Evolutionary conservation across 1,140 invertebrate genomes (phyloP).

Genomic region (Pseudomyrmex flavicornis): DNA sequence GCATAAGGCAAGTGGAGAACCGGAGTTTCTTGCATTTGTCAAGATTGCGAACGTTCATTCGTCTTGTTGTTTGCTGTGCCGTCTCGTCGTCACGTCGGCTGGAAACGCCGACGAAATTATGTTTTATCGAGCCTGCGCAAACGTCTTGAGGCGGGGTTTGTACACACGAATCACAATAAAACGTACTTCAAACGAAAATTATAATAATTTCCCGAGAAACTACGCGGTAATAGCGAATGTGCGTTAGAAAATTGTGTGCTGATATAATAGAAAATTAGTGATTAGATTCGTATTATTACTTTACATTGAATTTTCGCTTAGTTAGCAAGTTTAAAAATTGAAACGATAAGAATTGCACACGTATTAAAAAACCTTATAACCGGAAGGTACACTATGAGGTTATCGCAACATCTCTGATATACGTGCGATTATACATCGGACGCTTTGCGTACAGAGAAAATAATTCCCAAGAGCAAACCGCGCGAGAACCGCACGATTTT

Average conservation of each 20-base stretch:
- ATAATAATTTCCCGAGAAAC: not conserved
- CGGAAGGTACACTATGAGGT: not conserved
- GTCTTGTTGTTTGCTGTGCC: conserved; percentile 68
- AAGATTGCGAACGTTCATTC: conserved; percentile 71
- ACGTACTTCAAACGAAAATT: not conserved
- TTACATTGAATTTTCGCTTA: not conserved
- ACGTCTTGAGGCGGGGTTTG: not conserved
- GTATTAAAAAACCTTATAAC: not conserved
- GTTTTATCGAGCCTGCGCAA: conserved; percentile 47
- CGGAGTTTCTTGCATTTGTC: conserved; percentile 70
- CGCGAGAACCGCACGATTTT: conserved; percentile 40
- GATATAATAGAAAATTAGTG: not conserved
- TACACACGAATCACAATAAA: conserved; percentile 25
- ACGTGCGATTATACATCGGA: conserved; percentile 40
- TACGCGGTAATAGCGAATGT: not conserved
- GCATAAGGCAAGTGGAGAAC: conserved; percentile 45
- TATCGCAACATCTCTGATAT: conserved; percentile 47
- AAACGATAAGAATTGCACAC: conserved; percentile 13
- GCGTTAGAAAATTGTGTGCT: not conserved
- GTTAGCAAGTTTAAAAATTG: conserved; percentile 18
- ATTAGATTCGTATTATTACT: no score
- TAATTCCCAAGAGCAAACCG: conserved; percentile 55
- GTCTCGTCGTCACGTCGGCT: conserved; percentile 64
- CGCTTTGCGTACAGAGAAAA: conserved; percentile 54
- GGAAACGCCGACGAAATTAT: conserved; percentile 64